Conservation (phyloP, 30 jellyfish, hydroid and myxozoan genomes). For the Turritopsis rubra region DNA sequence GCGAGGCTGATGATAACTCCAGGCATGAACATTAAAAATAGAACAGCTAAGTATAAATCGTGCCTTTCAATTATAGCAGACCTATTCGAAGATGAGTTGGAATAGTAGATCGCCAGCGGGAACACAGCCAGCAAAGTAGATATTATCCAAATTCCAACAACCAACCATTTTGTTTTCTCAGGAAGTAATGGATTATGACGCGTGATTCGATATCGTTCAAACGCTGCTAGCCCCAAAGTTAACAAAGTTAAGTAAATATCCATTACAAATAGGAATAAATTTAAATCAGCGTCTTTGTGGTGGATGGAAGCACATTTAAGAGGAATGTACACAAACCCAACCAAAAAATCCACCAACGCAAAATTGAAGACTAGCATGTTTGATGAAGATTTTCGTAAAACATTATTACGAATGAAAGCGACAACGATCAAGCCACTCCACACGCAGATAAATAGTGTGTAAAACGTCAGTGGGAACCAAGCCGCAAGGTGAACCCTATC, state of each 20-base stretch:
- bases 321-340: not conserved
- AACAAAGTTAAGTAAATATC: not conserved
- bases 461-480: slow-evolving; percentile 12
- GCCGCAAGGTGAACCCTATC: not conserved
- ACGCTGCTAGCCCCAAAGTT: not conserved
- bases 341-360: slow-evolving; percentile 1
- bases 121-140: not conserved
- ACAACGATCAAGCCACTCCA: slow-evolving; percentile 5
- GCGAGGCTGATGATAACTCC: not conserved
- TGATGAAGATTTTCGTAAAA: not conserved
- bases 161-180: not conserved
- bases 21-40: not conserved
- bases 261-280: not conserved
- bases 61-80: not conserved
- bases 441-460: not conserved
- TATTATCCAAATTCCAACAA: not conserved
- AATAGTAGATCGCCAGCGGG: not conserved
- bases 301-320: not conserved
- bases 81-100: not conserved
- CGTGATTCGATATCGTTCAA: not conserved
- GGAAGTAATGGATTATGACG: not conserved
- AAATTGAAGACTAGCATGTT: slow-evolving; percentile 1
- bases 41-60: not conserved
- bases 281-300: not conserved
- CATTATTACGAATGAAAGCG: not conserved